These are phyloP conservation scores for Podarcis lilfordi DNA, from an alignment of 2,797 vertebrate genomes.

Conservation along the genomic window DNA sequence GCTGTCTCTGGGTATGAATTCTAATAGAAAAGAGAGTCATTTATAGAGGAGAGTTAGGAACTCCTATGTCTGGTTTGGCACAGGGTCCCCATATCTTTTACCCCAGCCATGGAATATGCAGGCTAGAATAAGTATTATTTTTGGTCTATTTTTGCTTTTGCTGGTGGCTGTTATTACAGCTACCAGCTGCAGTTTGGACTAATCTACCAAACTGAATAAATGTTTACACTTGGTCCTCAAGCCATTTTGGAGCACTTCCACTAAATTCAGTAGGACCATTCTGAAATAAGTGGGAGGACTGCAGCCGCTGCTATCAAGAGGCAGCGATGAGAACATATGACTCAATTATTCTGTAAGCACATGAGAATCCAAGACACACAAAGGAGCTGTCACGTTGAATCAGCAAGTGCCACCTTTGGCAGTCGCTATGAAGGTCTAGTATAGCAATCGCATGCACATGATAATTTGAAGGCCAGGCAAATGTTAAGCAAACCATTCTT, in stretches of 20 bases:
- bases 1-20: not conserved
- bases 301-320: not conserved
- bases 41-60: not conserved
- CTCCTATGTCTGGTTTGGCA: not conserved
- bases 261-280: not conserved
- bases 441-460: not conserved
- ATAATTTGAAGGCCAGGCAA: not conserved
- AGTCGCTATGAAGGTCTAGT: not conserved
- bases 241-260: conserved; percentile 3
- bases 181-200: not conserved
- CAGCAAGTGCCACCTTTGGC: not conserved
- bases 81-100: not conserved
- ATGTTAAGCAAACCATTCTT: not conserved
- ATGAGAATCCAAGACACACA: not conserved
- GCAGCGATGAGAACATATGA: not conserved
- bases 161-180: not conserved
- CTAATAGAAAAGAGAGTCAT: not conserved
- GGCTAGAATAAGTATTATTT: not conserved
- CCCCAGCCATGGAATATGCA: not conserved
- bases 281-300: not conserved
- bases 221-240: not conserved
- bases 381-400: not conserved
- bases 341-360: conserved; percentile 4
- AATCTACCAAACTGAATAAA: not conserved
- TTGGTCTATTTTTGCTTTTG: not conserved